These are phyloP conservation scores for Ophion obscuratus DNA, from an alignment of 2,888 invertebrate species.

Conservation along the genomic window DNA sequence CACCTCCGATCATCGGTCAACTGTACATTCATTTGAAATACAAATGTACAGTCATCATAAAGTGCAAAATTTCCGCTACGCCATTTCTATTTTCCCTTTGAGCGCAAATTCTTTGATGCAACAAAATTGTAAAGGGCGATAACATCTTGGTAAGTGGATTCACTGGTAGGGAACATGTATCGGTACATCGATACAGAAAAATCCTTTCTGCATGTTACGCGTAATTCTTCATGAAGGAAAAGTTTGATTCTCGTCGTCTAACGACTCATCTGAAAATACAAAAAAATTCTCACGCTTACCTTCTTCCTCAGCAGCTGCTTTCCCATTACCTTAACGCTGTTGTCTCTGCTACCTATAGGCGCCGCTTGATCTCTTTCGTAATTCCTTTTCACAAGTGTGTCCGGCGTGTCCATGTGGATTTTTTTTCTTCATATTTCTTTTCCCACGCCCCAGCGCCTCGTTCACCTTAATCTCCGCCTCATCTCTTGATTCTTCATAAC, in stretches of 20 bases:
- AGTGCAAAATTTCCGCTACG: conserved; percentile 14
- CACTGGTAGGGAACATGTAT: conserved; percentile 21
- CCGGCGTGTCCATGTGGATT: conserved; percentile 17
- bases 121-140: background rate
- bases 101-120: conserved; percentile 20
- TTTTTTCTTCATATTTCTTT: conserved; percentile 19
- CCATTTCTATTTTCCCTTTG: conserved; percentile 6
- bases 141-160: conserved; percentile 15
- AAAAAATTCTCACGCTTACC: conserved; percentile 12
- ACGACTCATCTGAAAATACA: conserved; percentile 8
- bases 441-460: conserved; percentile 5
- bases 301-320: conserved; percentile 20
- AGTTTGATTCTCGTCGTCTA: conserved; percentile 11
- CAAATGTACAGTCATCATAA: conserved; percentile 14
- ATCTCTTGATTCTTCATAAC: conserved; percentile 13
- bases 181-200: too few species aligned
- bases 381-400: conserved; percentile 13
- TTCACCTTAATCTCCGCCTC: background rate
- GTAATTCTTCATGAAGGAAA: conserved; percentile 10
- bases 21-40: background rate
- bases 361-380: conserved; percentile 1
- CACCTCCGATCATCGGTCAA: conserved; percentile 4
- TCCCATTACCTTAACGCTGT: conserved; percentile 15
- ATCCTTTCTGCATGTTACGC: conserved; percentile 21
- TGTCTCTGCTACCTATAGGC: background rate